Base-by-base conservation (phyloP, 2,797 vertebrate species). In the Pteropus rufus region DNA sequence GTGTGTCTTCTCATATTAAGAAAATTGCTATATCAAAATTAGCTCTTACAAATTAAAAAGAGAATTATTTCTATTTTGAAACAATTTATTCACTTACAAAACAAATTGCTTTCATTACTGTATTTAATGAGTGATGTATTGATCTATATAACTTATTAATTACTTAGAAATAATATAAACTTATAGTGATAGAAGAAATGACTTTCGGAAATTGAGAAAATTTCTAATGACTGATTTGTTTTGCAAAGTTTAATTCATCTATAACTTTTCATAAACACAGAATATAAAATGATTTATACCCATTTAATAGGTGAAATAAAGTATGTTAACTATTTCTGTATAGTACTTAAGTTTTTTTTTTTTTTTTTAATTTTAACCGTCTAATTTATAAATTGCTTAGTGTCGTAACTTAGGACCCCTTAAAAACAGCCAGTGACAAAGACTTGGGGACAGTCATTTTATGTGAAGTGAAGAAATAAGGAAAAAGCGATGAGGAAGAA, bases 91-190 rank as follows among this genome's bases (percentile, higher is more conserved):
- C 31, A 76, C 29, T 85, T 83, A 56, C 8, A 60, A 72, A 87
- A 44, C 56, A 89, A 92, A 88, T 60, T 36, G 80, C 23, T 96
- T 84, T 36, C 18, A 65, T 64, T 81, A 76, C 1, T 65, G 1
- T 86, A 95, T 80, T 88, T 92, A 84, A 87, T 77, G 21, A 60
- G 7, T 58, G n/a, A 60, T 76, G 4, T 31, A 2, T 77, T 81
- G 24, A 90, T 93, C 92, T 85, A 93, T 62, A 76, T 72, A 91
- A 36, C 62, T 72, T 77, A 85, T 83, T 62, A 58, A 29, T 39
- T 24, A 77, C 16, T 77, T 80, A 58, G n/a, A 36, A 92, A 62
- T 89, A 91, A 86, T 46, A 86, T 36, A 93, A 93, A 90, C 58
- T 77, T 80, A 77, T 85, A 90, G 3, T 62, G 18, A 89, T 62